Conservation (phyloP, 1,140 invertebrate genomes). For the Dendroctonus ponderosae region DNA sequence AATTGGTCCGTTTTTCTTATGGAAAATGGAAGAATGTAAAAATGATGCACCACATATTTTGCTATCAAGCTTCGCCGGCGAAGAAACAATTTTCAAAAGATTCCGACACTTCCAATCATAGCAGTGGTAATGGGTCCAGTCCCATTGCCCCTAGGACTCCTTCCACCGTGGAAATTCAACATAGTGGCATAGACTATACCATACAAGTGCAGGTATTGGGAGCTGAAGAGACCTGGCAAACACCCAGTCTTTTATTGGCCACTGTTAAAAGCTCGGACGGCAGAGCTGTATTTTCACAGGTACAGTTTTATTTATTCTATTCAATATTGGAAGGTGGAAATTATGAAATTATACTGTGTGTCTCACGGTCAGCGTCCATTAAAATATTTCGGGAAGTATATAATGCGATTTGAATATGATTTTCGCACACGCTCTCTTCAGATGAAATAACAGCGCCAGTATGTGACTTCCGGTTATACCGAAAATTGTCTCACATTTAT, state of each 20-base stretch:
- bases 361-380: too few relatives aligned
- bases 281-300: conserved; percentile 79
- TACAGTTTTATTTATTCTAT: conserved; percentile 39
- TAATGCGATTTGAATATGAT: too few relatives aligned
- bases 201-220: conserved; percentile 74
- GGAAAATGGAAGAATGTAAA: conserved; percentile 78
- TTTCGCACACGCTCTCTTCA: too few relatives aligned
- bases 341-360: too few relatives aligned
- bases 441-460: too few relatives aligned
- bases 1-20: conserved; percentile 79
- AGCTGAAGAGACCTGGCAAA: conserved; percentile 81
- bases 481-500: too few relatives aligned
- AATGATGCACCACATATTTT: conserved; percentile 84
- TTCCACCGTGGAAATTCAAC: conserved; percentile 61
- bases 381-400: too few relatives aligned
- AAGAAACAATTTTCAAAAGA: conserved; percentile 75
- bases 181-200: conserved; percentile 64
- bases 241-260: conserved; percentile 75
- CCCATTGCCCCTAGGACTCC: conserved; percentile 55
- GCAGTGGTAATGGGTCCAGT: conserved; percentile 46
- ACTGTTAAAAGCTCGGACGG: conserved; percentile 62
- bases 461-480: too few relatives aligned
- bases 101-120: conserved; percentile 45
- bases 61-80: conserved; percentile 79
- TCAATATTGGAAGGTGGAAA: too few relatives aligned